Evolutionary conservation across 2,888 invertebrate species (phyloP).

Genomic region (Digitonthophagus gazella): DNA sequence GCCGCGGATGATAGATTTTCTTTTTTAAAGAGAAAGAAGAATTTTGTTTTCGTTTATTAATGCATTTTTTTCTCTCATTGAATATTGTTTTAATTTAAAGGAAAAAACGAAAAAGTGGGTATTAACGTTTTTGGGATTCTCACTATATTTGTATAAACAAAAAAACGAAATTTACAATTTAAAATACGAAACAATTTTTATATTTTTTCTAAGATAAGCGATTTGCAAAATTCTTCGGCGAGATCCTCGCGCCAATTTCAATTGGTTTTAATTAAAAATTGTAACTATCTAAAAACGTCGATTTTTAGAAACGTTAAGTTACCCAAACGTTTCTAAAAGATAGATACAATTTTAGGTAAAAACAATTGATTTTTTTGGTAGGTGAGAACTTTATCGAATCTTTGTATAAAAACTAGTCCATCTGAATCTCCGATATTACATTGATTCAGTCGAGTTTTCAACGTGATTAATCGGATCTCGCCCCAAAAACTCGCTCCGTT

Average conservation of each 20-base stretch:
- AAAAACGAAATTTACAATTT: slow-evolving; percentile 5
- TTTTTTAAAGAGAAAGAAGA: background rate
- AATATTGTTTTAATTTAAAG: slow-evolving; percentile 11
- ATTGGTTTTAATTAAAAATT: background rate
- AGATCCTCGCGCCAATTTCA: background rate
- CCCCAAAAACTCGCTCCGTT: slow-evolving; percentile 8
- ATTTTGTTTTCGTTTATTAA: slow-evolving; percentile 9
- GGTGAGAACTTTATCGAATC: slow-evolving; percentile 6
- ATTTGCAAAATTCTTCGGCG: background rate
- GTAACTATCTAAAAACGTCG: slow-evolving; percentile 3
- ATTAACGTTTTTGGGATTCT: background rate
- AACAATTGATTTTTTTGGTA: background rate
- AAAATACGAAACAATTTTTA: too few relatives aligned
- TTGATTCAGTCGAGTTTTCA: slow-evolving; percentile 9
- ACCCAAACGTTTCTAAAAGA: slow-evolving; percentile 26
- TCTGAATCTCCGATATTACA: slow-evolving; percentile 26
- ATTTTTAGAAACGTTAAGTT: slow-evolving; percentile 25
- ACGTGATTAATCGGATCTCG: slow-evolving; percentile 17
- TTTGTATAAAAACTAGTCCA: slow-evolving; percentile 17
- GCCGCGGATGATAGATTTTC: background rate
- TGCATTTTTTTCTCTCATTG: slow-evolving; percentile 9
- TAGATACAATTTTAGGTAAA: background rate
- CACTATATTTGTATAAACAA: slow-evolving; percentile 2
- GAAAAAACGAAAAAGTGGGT: slow-evolving; percentile 1
- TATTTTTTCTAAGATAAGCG: slow-evolving; percentile 2